Evolutionary conservation across 2,113 vertebrate species (phyloP).

Genomic region (Panthera leo): DNA sequence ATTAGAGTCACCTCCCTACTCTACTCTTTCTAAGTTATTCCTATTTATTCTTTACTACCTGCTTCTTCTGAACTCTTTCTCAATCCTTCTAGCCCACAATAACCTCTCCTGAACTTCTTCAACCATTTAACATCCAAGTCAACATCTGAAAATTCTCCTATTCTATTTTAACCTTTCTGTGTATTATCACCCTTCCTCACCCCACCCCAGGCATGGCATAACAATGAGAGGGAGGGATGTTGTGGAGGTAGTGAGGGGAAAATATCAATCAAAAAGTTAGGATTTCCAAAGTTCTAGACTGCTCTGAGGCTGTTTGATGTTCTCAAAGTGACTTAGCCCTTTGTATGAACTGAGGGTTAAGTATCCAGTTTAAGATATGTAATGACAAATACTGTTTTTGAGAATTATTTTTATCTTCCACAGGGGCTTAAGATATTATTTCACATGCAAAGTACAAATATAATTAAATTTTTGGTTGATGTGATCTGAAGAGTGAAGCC

Average conservation of each 20-base stretch:
- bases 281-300: neutral
- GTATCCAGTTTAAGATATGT: neutral
- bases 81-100: neutral
- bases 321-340: conserved; percentile 7
- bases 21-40: conserved; percentile 2
- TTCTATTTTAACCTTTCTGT: neutral
- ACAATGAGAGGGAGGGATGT: neutral
- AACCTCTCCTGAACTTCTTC: neutral
- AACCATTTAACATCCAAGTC: neutral
- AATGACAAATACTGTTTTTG: neutral
- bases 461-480: conserved; percentile 41
- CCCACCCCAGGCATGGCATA: neutral
- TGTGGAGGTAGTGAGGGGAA: neutral
- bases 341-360: neutral
- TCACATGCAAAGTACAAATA: neutral
- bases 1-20: neutral
- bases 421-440: neutral
- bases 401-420: conserved; percentile 34
- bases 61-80: neutral
- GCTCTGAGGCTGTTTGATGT: neutral
- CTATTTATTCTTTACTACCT: conserved; percentile 24
- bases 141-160: conserved; percentile 16
- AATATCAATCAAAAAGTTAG: neutral
- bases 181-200: neutral
- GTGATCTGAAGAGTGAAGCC: conserved; percentile 27